A percentile compares a stretch with the other conserved stretches of the same genome.
phyloP scores from a whole-genome alignment of 2,888 invertebrate genomes.

The Magallana nippona region DNA sequence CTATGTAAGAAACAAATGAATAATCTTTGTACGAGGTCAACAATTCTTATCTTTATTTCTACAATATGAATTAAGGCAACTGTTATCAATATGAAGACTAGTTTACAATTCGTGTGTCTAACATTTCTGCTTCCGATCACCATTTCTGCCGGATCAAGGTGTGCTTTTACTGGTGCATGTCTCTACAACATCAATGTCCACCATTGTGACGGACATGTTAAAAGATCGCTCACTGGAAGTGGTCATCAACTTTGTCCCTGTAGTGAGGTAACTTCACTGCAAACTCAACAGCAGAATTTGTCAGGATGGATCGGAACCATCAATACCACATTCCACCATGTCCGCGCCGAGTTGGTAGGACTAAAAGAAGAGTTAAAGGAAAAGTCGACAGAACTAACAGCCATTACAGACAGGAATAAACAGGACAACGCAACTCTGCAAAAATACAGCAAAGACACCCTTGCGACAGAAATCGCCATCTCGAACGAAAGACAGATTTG shows the following conservation, averaged over 20 bases:
- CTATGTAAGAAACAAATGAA: too few relatives aligned
- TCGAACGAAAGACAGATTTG: constrained; percentile 40
- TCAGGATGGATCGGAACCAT: constrained; percentile 18
- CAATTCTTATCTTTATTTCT: background rate
- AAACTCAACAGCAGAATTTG: constrained; percentile 26
- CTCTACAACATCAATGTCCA: constrained; percentile 64
- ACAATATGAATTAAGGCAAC: background rate
- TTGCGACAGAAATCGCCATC: constrained; percentile 21
- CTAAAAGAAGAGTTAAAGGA: constrained; percentile 33
- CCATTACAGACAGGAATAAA: constrained; percentile 19
- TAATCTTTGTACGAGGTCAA: background rate
- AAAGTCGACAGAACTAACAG: constrained; percentile 22
- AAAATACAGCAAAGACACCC: background rate
- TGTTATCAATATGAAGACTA: constrained; percentile 11
- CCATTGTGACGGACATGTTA: constrained; percentile 48
- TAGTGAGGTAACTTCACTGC: constrained; percentile 28
- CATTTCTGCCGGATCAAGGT: constrained; percentile 54
- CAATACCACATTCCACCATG: constrained; percentile 26
- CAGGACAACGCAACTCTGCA: constrained; percentile 30
- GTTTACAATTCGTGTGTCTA: background rate
- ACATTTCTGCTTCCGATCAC: background rate
- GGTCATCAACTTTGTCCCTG: constrained; percentile 24
- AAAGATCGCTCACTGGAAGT: background rate
- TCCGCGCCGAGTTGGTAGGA: constrained; percentile 3
- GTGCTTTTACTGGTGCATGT: constrained; percentile 67